Percentiles rank a stretch among this genome's conserved stretches.
These are phyloP conservation scores for Cyprinodon variegatus DNA, from an alignment of 2,113 vertebrate genomes.

Conservation along the genomic window DNA sequence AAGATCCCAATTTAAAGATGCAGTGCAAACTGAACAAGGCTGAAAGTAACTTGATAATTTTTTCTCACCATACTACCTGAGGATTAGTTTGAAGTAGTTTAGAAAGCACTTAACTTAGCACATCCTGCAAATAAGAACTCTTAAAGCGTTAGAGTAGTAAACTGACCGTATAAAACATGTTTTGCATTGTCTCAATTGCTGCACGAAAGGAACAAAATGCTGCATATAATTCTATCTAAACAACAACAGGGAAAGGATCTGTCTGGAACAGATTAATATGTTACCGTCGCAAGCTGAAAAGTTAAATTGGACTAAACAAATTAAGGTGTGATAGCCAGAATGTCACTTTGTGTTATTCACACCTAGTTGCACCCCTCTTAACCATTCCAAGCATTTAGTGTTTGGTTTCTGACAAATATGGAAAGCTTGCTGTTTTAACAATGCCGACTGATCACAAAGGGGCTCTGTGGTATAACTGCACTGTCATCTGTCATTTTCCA, in stretches of 20 bases:
- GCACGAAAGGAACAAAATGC: neutral
- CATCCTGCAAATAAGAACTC: neutral
- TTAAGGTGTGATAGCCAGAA: neutral
- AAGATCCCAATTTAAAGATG: no score
- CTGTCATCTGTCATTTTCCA: constrained; percentile 11
- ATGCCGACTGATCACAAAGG: neutral
- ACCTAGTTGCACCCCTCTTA: constrained; percentile 1
- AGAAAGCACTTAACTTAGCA: neutral
- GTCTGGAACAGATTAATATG: neutral
- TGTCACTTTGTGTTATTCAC: neutral
- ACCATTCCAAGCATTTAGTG: neutral
- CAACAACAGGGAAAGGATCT: neutral
- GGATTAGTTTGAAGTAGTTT: neutral
- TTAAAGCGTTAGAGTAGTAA: neutral
- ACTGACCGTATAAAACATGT: neutral
- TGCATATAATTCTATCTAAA: neutral
- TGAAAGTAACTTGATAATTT: no score
- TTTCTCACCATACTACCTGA: no score
- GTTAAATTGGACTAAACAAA: neutral
- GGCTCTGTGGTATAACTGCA: neutral
- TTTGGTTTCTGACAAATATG: constrained; percentile 13
- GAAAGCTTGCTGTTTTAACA: neutral
- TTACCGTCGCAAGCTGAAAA: neutral
- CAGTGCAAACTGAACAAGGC: no score
- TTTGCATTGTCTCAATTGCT: neutral